phyloP scores from a whole-genome alignment of 2,797 vertebrate genomes.

The Fratercula arctica region DNA sequence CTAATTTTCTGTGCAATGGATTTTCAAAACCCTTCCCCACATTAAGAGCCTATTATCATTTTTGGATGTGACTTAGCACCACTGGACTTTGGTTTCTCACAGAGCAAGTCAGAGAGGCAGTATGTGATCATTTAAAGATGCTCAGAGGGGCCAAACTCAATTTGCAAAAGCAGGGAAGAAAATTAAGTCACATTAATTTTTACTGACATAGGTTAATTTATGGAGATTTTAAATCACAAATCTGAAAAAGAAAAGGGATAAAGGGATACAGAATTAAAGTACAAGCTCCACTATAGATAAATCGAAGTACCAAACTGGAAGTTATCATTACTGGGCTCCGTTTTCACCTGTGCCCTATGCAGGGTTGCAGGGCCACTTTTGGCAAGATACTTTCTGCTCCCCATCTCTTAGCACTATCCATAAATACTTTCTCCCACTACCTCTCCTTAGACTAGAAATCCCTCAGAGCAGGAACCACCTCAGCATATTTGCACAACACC shows the following conservation, averaged over 20 bases:
- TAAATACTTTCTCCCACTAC: background rate
- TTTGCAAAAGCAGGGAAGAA: slow-evolving; percentile 31
- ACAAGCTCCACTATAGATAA: background rate
- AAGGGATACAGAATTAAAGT: background rate
- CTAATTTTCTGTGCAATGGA: background rate
- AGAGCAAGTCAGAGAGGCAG: background rate
- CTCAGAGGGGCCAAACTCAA: background rate
- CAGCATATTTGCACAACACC: background rate
- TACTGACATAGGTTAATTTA: slow-evolving; percentile 19
- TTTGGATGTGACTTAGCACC: background rate
- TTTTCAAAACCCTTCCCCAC: background rate
- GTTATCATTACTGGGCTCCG: background rate
- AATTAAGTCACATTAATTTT: slow-evolving; percentile 54
- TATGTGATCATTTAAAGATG: background rate
- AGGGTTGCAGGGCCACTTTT: background rate
- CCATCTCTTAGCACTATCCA: background rate
- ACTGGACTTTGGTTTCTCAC: background rate
- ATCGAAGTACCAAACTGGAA: background rate
- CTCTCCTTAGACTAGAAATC: background rate
- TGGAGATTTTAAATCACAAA: slow-evolving; percentile 4
- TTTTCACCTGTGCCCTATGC: background rate
- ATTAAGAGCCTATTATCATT: background rate
- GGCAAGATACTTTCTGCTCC: background rate
- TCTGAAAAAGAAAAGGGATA: background rate
- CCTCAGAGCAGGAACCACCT: background rate